Conservation (phyloP, 2,797 vertebrate genomes). For the Buphagus erythrorhynchus region DNA sequence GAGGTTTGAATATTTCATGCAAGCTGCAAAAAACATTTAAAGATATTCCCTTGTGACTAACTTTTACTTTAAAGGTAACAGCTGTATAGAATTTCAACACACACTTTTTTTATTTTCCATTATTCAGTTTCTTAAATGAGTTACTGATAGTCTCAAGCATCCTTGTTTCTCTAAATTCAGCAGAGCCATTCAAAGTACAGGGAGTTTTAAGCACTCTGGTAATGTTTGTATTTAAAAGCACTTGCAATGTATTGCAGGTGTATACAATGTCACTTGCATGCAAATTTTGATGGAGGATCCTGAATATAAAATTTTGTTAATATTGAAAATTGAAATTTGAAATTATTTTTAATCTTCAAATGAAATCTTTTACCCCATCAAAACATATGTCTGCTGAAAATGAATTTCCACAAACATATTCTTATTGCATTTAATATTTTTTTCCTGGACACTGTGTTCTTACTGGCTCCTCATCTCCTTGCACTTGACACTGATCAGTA, state of each 20-base stretch:
- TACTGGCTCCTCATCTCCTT: neutral
- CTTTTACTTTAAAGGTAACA: constrained; percentile 36
- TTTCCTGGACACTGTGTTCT: neutral
- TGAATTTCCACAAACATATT: neutral
- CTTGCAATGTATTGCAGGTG: constrained; percentile 37
- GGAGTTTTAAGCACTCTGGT: neutral
- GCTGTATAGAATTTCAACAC: constrained; percentile 21
- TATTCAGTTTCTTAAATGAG: constrained; percentile 34
- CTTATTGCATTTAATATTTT: neutral
- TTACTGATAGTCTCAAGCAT: neutral
- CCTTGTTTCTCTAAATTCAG: neutral
- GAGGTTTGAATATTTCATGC: neutral
- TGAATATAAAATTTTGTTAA: neutral
- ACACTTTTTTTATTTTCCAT: neutral
- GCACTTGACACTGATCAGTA: neutral
- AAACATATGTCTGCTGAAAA: neutral
- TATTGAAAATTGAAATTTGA: neutral
- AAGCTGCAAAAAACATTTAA: constrained; percentile 36
- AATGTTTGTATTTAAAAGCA: constrained; percentile 16
- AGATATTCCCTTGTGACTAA: constrained; percentile 24
- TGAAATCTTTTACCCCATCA: neutral
- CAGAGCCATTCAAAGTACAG: neutral
- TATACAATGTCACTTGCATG: neutral
- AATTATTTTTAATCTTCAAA: neutral
- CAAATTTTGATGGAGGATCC: neutral